A percentile compares a stretch with the other conserved stretches of the same genome.
phyloP scores from a whole-genome alignment of 2,113 vertebrate genomes.

The Proteles cristata region DNA sequence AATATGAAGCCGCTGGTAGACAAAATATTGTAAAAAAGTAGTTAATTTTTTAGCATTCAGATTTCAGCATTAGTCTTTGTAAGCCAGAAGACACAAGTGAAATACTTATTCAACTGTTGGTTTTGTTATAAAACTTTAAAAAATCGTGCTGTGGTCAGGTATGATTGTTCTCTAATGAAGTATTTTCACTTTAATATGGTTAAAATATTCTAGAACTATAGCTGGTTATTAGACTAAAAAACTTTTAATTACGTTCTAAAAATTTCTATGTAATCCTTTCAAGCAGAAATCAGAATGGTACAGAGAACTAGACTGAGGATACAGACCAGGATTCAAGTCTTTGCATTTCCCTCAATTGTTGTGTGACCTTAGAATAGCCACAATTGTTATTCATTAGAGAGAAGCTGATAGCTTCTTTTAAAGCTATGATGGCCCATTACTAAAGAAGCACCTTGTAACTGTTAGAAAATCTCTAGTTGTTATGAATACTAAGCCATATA shows the following conservation, averaged over 20 bases:
- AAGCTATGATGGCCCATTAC: too few species aligned
- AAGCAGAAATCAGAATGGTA: background rate
- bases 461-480: too few species aligned
- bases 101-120: background rate
- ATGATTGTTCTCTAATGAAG: background rate
- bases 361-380: background rate
- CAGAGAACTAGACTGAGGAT: background rate
- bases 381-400: too few species aligned
- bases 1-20: background rate
- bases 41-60: background rate
- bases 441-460: too few species aligned
- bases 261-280: background rate
- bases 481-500: too few species aligned
- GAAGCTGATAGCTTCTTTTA: too few species aligned
- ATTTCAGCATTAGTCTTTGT: conserved; percentile 4
- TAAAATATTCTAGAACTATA: background rate
- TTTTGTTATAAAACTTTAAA: background rate
- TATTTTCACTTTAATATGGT: background rate
- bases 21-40: conserved; percentile 23
- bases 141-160: background rate
- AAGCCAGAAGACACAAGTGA: background rate
- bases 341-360: background rate
- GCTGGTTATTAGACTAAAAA: background rate
- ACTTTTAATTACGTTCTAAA: background rate
- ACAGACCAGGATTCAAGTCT: background rate